phyloP scores from a whole-genome alignment of 2,113 vertebrate species.

The Forbesichthys agassizii region DNA sequence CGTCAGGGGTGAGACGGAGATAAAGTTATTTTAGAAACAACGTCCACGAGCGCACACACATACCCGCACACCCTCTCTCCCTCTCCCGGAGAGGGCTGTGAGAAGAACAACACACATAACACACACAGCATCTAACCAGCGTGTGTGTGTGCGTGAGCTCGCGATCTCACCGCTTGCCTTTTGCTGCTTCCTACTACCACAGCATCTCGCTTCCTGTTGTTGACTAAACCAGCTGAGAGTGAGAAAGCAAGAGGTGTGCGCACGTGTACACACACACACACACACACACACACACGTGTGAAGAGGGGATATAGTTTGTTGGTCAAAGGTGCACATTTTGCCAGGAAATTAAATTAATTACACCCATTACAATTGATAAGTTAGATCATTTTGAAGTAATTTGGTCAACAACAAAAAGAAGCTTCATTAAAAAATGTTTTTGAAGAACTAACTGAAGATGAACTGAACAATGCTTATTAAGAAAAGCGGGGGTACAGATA shows the following conservation, averaged over 20 bases:
- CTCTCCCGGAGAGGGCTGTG: slow-evolving; percentile 12
- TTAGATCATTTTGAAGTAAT: neutral
- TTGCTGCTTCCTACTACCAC: slow-evolving; percentile 50
- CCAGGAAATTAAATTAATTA: neutral
- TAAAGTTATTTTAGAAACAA: neutral
- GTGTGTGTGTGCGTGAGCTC: slow-evolving; percentile 21
- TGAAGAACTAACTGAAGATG: too few species aligned
- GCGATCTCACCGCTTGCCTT: slow-evolving; percentile 50
- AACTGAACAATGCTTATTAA: neutral
- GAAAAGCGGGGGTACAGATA: neutral
- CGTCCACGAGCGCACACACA: neutral
- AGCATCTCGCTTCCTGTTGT: slow-evolving; percentile 32
- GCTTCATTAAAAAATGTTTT: too few species aligned
- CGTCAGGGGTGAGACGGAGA: neutral
- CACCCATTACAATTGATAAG: neutral
- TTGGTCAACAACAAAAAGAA: too few species aligned
- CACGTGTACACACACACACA: neutral
- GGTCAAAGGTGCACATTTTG: neutral
- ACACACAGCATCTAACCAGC: slow-evolving; percentile 6
- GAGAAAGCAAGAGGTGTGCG: neutral
- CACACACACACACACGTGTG: neutral
- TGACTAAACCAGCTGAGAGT: slow-evolving; percentile 9
- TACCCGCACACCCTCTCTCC: too few species aligned
- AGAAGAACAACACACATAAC: slow-evolving; percentile 39
- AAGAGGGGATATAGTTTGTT: neutral